Evolutionary conservation across 2,888 invertebrate species (phyloP).

Genomic region (Lithophane socia): DNA sequence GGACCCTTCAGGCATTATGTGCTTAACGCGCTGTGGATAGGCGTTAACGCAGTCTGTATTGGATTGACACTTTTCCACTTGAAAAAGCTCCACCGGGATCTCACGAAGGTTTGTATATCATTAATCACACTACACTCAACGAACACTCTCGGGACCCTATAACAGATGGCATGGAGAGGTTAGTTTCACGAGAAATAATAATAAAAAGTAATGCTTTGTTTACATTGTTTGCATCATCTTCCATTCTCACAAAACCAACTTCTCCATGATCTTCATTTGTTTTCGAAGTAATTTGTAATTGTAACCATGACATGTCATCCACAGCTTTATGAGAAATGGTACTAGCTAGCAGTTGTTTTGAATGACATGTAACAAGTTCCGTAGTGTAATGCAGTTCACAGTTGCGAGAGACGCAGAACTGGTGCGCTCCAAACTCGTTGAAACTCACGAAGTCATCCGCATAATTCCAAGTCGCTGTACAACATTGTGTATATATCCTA

Average conservation of each 20-base stretch:
- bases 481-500: conserved; percentile 75
- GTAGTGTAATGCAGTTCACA: conserved; percentile 78
- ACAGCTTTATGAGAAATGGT: conserved; percentile 77
- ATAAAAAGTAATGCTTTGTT: conserved; percentile 71
- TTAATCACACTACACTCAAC: conserved; percentile 44
- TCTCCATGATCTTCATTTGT: conserved; percentile 80
- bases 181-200: conserved; percentile 68
- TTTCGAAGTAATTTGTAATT: conserved; percentile 65
- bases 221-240: conserved; percentile 74
- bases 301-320: conserved; percentile 75
- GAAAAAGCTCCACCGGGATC: conserved; percentile 94
- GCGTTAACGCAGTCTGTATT: conserved; percentile 96
- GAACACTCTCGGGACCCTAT: conserved; percentile 38
- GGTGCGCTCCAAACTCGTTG: conserved; percentile 73
- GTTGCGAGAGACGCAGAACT: conserved; percentile 69
- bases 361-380: conserved; percentile 74
- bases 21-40: conserved; percentile 97
- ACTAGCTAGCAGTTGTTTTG: conserved; percentile 70
- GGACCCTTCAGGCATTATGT: conserved; percentile 97
- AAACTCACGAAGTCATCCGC: conserved; percentile 78
- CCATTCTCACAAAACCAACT: conserved; percentile 75
- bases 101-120: conserved; percentile 91
- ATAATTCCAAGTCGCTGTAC: conserved; percentile 74
- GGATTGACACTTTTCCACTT: conserved; percentile 96
- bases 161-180: conserved; percentile 81